phyloP scores from a whole-genome alignment of 2,888 invertebrate genomes.

The Leistus spinibarbis region DNA sequence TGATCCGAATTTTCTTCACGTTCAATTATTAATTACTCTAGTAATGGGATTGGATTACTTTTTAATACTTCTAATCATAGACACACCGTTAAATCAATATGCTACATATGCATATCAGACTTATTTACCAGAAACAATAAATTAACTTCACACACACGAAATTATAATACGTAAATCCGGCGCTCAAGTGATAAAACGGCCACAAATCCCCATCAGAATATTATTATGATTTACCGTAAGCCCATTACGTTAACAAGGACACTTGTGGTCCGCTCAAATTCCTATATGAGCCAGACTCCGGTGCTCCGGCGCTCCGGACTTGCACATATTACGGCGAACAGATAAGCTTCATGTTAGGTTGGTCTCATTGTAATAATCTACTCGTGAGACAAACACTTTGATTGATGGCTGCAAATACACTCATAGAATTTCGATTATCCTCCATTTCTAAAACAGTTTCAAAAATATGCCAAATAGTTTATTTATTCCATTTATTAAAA shows the following conservation, averaged over 20 bases:
- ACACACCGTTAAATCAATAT: no score
- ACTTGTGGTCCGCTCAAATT: neutral
- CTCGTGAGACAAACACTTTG: neutral
- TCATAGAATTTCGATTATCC: no score
- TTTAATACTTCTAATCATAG: slow-evolving; percentile 12
- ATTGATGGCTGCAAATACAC: no score
- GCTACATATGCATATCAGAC: no score
- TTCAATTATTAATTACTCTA: slow-evolving; percentile 3
- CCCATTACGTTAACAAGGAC: slow-evolving; percentile 5
- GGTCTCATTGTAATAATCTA: neutral
- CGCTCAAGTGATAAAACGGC: neutral
- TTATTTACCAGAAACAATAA: neutral
- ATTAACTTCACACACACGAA: neutral
- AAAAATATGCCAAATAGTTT: no score
- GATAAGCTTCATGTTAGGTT: neutral
- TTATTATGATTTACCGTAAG: slow-evolving; percentile 7
- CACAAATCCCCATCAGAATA: neutral
- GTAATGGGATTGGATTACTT: slow-evolving; percentile 5
- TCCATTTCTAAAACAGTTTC: no score
- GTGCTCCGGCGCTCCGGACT: neutral
- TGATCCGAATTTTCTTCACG: neutral
- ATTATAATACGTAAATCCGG: neutral
- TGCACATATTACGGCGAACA: neutral
- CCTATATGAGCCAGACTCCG: neutral
- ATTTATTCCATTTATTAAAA: no score